These are phyloP conservation scores for Dermatemys mawii DNA, from an alignment of 2,113 vertebrate genomes.

Conservation along the genomic window DNA sequence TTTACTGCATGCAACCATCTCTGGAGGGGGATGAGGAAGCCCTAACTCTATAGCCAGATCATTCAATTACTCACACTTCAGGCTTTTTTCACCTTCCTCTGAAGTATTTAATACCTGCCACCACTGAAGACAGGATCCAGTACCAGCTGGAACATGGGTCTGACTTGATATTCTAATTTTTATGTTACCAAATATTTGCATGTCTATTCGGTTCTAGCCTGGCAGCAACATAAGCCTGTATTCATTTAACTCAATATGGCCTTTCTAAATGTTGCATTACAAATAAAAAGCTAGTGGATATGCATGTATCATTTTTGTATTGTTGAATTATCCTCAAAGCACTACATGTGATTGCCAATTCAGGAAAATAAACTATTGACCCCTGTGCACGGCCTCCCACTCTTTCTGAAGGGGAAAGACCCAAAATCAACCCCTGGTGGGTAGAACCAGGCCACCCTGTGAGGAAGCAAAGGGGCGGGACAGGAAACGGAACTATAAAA, in stretches of 20 bases:
- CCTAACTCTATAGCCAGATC: background rate
- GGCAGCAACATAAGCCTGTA: background rate
- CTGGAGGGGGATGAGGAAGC: background rate
- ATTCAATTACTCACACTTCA: background rate
- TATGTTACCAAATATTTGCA: background rate
- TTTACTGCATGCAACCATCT: background rate
- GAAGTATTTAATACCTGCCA: background rate
- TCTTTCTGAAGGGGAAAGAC: too few relatives aligned
- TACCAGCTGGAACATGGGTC: background rate
- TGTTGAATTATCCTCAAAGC: background rate
- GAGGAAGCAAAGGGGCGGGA: too few relatives aligned
- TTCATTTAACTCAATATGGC: background rate
- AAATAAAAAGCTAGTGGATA: fast-evolving
- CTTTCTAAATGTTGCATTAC: background rate
- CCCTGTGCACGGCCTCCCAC: too few relatives aligned
- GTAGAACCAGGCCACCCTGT: too few relatives aligned
- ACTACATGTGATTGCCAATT: background rate
- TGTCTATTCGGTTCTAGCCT: background rate
- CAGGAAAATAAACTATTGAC: background rate
- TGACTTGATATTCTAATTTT: background rate
- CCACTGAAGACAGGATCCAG: background rate
- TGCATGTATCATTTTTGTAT: background rate
- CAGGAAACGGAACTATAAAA: too few relatives aligned
- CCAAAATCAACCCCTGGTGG: too few relatives aligned
- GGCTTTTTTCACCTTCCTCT: background rate